Evolutionary conservation across 2,888 invertebrate species (phyloP).

Genomic region (Crocallis elinguaria): DNA sequence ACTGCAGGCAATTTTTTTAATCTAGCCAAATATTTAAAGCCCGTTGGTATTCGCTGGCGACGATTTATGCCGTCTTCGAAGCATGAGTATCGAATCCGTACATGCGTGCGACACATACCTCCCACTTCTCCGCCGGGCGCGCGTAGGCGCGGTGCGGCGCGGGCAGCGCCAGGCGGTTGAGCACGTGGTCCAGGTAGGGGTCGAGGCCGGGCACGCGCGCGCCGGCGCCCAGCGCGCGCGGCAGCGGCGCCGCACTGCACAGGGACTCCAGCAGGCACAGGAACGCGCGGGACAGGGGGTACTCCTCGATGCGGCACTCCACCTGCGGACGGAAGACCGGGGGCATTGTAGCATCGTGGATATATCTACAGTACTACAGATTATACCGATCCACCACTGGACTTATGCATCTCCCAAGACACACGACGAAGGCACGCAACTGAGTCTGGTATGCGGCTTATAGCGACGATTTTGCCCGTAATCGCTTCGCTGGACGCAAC

Average conservation of each 20-base stretch:
- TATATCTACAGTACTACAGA: too few species aligned
- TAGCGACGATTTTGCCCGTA: too few species aligned
- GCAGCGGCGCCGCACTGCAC: constrained; percentile 88
- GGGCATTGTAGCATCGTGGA: not conserved
- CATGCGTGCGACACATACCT: constrained; percentile 53
- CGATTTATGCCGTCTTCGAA: too few species aligned
- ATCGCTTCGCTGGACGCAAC: too few species aligned
- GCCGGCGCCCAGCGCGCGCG: constrained; percentile 92
- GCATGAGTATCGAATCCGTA: too few species aligned
- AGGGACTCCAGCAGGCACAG: constrained; percentile 90
- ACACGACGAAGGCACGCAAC: too few species aligned
- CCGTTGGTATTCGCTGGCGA: too few species aligned
- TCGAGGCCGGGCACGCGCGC: constrained; percentile 93
- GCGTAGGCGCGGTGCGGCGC: constrained; percentile 93
- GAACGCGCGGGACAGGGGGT: constrained; percentile 93
- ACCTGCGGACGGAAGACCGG: constrained; percentile 65
- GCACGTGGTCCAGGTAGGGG: constrained; percentile 93
- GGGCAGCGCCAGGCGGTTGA: constrained; percentile 91
- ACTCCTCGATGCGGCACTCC: constrained; percentile 95
- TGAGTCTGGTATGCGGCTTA: too few species aligned
- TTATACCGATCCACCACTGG: too few species aligned
- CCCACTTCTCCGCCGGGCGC: constrained; percentile 89
- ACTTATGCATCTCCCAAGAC: too few species aligned
- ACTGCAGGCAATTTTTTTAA: too few species aligned
- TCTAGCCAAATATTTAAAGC: too few species aligned